These are phyloP conservation scores for Drosophila acutilabella DNA, from an alignment of 2,888 invertebrate genomes.

Conservation along the genomic window DNA sequence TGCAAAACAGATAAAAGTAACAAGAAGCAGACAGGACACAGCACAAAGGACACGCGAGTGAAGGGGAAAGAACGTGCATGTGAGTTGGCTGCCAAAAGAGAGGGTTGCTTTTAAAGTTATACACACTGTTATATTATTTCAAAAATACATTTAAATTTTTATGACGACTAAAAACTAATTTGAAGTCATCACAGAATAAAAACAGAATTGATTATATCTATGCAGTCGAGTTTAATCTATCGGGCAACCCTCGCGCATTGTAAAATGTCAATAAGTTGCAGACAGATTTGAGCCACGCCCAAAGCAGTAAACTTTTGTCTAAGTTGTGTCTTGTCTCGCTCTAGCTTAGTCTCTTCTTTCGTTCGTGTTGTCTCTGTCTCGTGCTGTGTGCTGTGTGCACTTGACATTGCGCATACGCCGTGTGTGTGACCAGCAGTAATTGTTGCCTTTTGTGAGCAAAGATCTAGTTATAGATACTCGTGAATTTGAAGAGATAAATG, in stretches of 20 bases:
- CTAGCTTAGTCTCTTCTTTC: conserved; percentile 40
- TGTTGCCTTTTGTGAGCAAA: conserved; percentile 60
- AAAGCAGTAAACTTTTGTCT: conserved; percentile 26
- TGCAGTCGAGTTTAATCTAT: conserved; percentile 4
- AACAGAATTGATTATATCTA: no score
- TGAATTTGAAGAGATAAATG: conserved; percentile 2
- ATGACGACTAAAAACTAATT: no score
- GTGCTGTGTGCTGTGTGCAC: conserved; percentile 1
- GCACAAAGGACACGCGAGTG: conserved; percentile 1
- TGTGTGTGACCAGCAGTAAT: conserved; percentile 62
- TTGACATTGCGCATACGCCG: conserved; percentile 70
- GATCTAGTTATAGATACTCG: conserved; percentile 1
- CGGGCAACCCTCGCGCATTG: conserved; percentile 26
- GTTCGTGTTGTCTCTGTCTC: not conserved
- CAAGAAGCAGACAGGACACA: conserved; percentile 60
- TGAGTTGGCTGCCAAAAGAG: conserved; percentile 14
- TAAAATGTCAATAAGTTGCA: conserved; percentile 77
- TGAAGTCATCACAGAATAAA: no score
- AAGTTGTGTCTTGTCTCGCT: conserved; percentile 30
- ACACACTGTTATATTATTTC: no score
- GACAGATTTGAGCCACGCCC: conserved; percentile 58
- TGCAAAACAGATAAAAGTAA: conserved; percentile 78
- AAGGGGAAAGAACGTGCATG: conserved; percentile 10
- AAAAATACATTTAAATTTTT: no score
- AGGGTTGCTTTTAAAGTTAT: conserved; percentile 26